Percentiles rank a stretch among this genome's conserved stretches.
Conservation (phyloP, 1,140 invertebrate species). For the Xylocopa sonorina region DNA sequence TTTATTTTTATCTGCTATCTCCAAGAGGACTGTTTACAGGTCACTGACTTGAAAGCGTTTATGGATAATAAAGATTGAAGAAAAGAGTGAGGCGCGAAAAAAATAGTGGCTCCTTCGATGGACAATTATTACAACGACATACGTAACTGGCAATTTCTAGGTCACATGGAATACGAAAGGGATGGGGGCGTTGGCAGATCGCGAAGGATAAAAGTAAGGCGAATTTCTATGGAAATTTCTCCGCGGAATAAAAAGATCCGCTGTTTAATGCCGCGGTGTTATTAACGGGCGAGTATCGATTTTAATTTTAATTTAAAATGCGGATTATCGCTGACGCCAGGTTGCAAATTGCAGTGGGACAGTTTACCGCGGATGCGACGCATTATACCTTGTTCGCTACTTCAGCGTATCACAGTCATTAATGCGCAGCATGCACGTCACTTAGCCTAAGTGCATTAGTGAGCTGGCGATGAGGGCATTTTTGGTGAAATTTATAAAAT, state of each 20-base stretch:
- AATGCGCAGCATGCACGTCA: slow-evolving; percentile 36
- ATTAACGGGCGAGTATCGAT: background rate
- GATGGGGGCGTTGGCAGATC: no score
- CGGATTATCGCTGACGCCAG: background rate
- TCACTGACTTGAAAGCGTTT: background rate
- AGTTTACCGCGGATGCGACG: slow-evolving; percentile 61
- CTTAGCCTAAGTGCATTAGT: slow-evolving; percentile 42
- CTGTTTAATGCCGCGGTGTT: no score
- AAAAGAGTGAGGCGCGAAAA: no score
- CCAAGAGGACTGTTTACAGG: background rate
- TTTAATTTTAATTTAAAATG: background rate
- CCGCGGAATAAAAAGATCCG: no score
- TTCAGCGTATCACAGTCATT: slow-evolving; percentile 61
- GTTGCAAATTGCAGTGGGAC: slow-evolving; percentile 25
- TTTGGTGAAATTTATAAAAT: background rate
- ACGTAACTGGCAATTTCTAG: no score
- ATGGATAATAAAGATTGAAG: background rate
- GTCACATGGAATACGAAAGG: no score
- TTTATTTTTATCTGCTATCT: background rate
- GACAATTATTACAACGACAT: no score
- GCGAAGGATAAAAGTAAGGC: no score
- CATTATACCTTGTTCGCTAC: slow-evolving; percentile 59
- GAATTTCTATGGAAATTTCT: no score
- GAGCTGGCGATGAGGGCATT: background rate
- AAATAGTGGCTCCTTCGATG: no score